Evolutionary conservation across 2,797 vertebrate genomes (phyloP), one percentile per base, ranked within the genome.

Genomic region (Chromobotia macracanthus): DNA sequence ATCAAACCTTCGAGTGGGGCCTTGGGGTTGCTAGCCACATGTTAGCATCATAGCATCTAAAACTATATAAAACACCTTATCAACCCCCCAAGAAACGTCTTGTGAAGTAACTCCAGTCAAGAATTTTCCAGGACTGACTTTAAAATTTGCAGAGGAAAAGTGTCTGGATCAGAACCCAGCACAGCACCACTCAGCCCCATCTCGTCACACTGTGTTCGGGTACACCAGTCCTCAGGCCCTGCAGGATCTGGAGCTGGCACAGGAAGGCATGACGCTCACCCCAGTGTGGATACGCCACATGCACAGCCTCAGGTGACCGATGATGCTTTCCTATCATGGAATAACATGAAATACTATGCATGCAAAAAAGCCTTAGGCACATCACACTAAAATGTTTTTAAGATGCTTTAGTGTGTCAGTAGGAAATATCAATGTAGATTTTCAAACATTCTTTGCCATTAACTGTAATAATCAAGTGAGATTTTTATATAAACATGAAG

Each of bases 201-300:
- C 65, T 3, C 75, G 90, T 86, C 0, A 46, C 79, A 25, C 94
- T 91, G 41, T 88, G 90, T 28, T 88, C 91, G 75, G 91, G 93
- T 60, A 90, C 53, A 93, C 91, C 70, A 92, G 94, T 61, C 89
- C 66, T 13, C 94, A 95, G 89, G 90, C 92, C 1, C 90, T 99
- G n/a, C 89, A 87, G 81, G 95, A 96, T 81, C 91, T 96, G 85
- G 95, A 97, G 56, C 86, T 99, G 87, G 96, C 96, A 2, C 91
- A 91, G 48, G 96, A 98, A 56, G 95, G 95, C 70, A 88, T 95
- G 87, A 95, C 94, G 0, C 88, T 95, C 61, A 96, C n/a, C 95
- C 4, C 95, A 95, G 18, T 90, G 87, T 87, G 75, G 87, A 44
- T 80, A 69, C 64, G 25, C 61, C 11, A n/a, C 16, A 0, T 3